Evolutionary conservation across 2,888 invertebrate species (phyloP), one percentile per base, ranked within the genome.

Genomic region (Abrostola triplasia): DNA sequence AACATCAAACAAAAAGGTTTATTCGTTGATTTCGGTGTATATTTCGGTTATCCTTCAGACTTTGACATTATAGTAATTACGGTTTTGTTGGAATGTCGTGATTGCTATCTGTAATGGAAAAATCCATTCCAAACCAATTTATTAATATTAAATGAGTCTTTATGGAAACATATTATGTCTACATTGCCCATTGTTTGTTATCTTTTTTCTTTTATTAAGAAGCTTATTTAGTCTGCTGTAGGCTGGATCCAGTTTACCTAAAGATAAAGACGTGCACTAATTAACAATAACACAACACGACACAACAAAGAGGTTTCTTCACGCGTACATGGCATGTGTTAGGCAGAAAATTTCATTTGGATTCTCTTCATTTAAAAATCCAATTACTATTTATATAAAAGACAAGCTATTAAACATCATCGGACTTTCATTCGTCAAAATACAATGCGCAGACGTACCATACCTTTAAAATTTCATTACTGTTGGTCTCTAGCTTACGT

Each of bases 241-340:
- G 5, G 11, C 35, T 11, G 49, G 35, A 36, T 36, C 36, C 36
- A 49, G 49, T 49, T 49, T 49, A 36, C 36, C 11, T 55, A 55
- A 60, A 59, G 48, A 62, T 35, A 35, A 53, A 47, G 59, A 60
- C 48, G 37, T 72, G 71, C 60, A 24, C 60, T 72, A 48, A 64
- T 70, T 75, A 70, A 10, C 57, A 70, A 58, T 55, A 37, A 48
- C 13, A 44, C 40, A 68, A 75, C 70, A 54, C n/a, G n/a, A n/a
- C n/a, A n/a, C n/a, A n/a, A n/a, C n/a, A n/a, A n/a, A n/a, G n/a
- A n/a, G 48, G 71, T 70, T 71, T 12, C 56, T 74, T 64, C 12
- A 55, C 37, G 51, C 60, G 54, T 55, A 51, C 58, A 51, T 60
- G 44, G 55, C 59, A 44, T 38, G 51, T 8, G 38, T 13, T 44